Base-by-base conservation (phyloP, 2,888 invertebrate species). In the Seladonia tumulorum region DNA sequence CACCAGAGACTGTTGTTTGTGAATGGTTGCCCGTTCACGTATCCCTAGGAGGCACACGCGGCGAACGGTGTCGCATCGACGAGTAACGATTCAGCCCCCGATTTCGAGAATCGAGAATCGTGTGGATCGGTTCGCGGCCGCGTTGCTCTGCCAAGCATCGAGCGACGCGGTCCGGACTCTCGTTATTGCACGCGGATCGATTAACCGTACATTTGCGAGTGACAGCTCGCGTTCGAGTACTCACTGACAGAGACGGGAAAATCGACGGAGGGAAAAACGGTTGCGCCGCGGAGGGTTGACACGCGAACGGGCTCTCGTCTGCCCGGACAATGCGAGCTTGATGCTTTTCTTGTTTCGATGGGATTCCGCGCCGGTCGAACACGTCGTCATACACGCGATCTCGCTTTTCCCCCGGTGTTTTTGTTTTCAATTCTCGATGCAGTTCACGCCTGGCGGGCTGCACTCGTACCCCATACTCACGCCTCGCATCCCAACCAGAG, bases 401-500 rank as follows among this genome's bases (percentile, higher is more conserved):
- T 53, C 10, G 49, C 8, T 53, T 53, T 57, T n/a, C 47, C 53
- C 53, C 68, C 81, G 79, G 53, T 60, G 49, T 81, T 68, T 39
- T 75, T 74, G 76, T 75, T 82, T 86, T 89, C 77, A 84, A 76
- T 80, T 57, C 74, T 86, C 87, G 86, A 78, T 91, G 81, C 82
- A 84, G 88, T 89, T 88, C 76, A 87, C 87, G 89, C 83, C 85
- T 91, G 90, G 90, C 82, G 90, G 89, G 90, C 79, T 90, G 76
- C 87, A 73, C 85, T 89, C 83, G 88, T 87, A 90, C 91, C 91
- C 92, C 94, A 93, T 93, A 85, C 93, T 93, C 89, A 87, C 93
- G 91, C 91, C 87, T 91, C 92, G 92, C 93, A 93, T 93, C 93
- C 93, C 94, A 92, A 92, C 87, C 91, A 93, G 93, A 94, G 94